Evolutionary conservation across 2,797 vertebrate species (phyloP), one percentile per base, ranked within the genome.

Genomic region (Threskiornis aethiopicus): DNA sequence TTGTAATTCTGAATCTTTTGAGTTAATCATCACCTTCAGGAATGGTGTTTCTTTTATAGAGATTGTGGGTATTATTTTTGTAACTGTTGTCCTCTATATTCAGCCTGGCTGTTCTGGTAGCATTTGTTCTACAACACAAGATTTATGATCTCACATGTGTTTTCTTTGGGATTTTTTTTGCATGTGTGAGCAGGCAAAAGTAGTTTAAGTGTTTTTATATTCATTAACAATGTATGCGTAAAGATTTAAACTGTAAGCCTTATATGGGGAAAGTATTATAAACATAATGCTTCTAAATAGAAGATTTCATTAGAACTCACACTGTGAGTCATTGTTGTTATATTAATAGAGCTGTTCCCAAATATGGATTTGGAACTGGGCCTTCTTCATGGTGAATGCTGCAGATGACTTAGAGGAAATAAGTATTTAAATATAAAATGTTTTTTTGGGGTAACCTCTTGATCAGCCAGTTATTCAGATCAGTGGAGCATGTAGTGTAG

Each of bases 321-420:
- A 14, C 61, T 72, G 59, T 97, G 95, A 97, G 84, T 96, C 89
- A 87, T 31, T 87, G 46, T 80, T 86, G 69, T 49, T 93, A 13
- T 81, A 92, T 96, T 96, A 96, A 92, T 84, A 96, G 95, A 91
- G 66, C 86, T 66, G 13, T 94, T 93, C 58, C 96, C 93, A 87
- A 95, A 84, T 72, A 93, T 21, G 79, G 90, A 37, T 83, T 95
- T 96, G 81, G 86, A 94, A 85, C 35, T 87, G 39, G 42, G 21
- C 75, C 49, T 67, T 35, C 62, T 65, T 90, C 41, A 33, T 58
- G 51, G 52, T 13, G 4, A 84, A 37, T 92, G 37, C 54, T 91
- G 57, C 39, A 69, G 39, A 76, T 62, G 26, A 81, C 33, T 35
- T 76, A n/a, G 3, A 72, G 64, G 83, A 96, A 95, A 70, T 29